A percentile compares a stretch with the other conserved stretches of the same genome.
Evolutionary conservation across 2,888 invertebrate genomes (phyloP).

Genomic region (Eupeodes luniger): DNA sequence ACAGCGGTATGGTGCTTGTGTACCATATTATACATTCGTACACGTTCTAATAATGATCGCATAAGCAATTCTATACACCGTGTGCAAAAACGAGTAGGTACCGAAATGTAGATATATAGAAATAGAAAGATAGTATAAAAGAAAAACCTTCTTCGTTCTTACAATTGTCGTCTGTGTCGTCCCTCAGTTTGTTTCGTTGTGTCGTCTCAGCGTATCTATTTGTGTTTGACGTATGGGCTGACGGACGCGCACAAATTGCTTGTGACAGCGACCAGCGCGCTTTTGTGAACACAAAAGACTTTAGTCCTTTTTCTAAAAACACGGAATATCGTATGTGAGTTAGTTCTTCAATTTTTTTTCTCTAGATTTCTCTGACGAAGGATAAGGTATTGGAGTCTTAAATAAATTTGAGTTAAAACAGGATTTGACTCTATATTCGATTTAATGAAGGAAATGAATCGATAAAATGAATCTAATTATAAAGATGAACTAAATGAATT

Average conservation of each 20-base stretch:
- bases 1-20: conserved; percentile 22
- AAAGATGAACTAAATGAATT: not conserved
- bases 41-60: conserved; percentile 72
- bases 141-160: conserved; percentile 59
- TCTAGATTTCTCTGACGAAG: not conserved
- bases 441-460: too few species aligned
- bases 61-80: conserved; percentile 31
- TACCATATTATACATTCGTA: conserved; percentile 42
- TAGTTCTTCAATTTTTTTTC: conserved; percentile 29
- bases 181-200: not conserved
- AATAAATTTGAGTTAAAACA: not conserved
- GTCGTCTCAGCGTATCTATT: conserved; percentile 58
- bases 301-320: conserved; percentile 56
- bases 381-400: not conserved
- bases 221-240: conserved; percentile 67
- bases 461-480: too few species aligned
- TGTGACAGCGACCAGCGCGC: conserved; percentile 72
- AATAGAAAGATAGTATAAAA: conserved; percentile 22
- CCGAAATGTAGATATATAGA: not conserved
- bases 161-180: conserved; percentile 21
- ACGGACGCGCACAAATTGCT: conserved; percentile 73
- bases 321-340: conserved; percentile 53
- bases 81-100: conserved; percentile 44
- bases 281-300: conserved; percentile 70
- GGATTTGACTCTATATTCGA: too few species aligned